Conservation (phyloP, 1,140 invertebrate genomes). For the Drosophila sp. region DNA sequence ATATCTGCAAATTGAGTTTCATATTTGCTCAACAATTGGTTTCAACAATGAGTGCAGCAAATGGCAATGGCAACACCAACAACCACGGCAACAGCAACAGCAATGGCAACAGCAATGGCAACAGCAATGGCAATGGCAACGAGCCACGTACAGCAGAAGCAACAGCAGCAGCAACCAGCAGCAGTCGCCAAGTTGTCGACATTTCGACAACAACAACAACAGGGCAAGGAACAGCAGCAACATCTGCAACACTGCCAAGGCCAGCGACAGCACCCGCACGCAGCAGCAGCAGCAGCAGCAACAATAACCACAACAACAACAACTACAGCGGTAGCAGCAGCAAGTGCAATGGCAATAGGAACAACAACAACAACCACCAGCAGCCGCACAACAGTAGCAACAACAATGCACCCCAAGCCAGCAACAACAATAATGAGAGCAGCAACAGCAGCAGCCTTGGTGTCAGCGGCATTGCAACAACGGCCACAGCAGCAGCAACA, state of each 20-base stretch:
- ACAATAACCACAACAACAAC: conserved; percentile 30
- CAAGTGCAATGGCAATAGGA: conserved; percentile 36
- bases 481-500: conserved; percentile 10
- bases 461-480: conserved; percentile 35
- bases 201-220: conserved; percentile 25
- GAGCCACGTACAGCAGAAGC: conserved; percentile 20
- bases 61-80: conserved; percentile 33
- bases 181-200: conserved; percentile 39
- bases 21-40: not conserved
- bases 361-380: conserved; percentile 40
- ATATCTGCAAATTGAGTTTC: conserved; percentile 12
- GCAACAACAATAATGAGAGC: conserved; percentile 49
- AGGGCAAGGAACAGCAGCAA: conserved; percentile 36
- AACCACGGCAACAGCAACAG: conserved; percentile 25
- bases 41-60: conserved; percentile 53
- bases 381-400: conserved; percentile 58
- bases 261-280: conserved; percentile 64
- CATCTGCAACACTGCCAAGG: conserved; percentile 25
- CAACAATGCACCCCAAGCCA: conserved; percentile 19
- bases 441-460: conserved; percentile 38
- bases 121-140: conserved; percentile 20
- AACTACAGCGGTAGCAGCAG: conserved; percentile 48
- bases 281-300: conserved; percentile 49
- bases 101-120: conserved; percentile 27
- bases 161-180: conserved; percentile 60